Base-by-base conservation (phyloP, 2,797 vertebrate genomes). In the Protonibea diacanthus region DNA sequence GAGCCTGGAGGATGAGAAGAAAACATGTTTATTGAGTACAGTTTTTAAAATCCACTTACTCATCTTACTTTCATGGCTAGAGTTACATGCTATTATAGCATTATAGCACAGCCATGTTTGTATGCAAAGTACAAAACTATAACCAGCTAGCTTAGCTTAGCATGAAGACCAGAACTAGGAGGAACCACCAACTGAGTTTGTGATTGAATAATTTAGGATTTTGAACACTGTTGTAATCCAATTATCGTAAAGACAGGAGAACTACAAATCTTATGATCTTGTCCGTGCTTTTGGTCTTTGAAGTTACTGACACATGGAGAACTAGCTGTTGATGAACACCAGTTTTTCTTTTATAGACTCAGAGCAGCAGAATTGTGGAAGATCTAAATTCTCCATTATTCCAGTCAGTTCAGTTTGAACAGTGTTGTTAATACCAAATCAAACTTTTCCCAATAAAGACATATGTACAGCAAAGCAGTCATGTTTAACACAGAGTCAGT, bases 1-100 rank as follows among this genome's bases (percentile, higher is more conserved):
- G 85, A 71, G 90, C 95, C 95, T 96, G 2, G 15, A 74, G 47
- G 57, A 57, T 2, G 72, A 80, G 51, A 44, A 42, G 74, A 27
- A 67, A 1, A 42, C 0, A 2, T 4, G 13, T 51, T 6, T 1
- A 45, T 13, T 42, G 13, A 49, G 10, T 6, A 10, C n/a, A 6
- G 10, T 40, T 14, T 3, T 68, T 21, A 18, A 29, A 40, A 52
- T 9, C 8, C 5, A 2, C 20, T 15, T 3, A 18, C 7, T 62
- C 7, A 33, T 33, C 7, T 33, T 15, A 18, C 42, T 45, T 53
- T 18, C 61, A 48, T 20, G 44, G 23, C 9, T 11, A 61, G 4
- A 20, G 17, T 48, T 12, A 47, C 17, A 48, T 13, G 4, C 10
- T 4, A 62, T 5, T 18, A 13, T n/a, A n/a, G n/a, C n/a, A n/a